These are phyloP conservation scores for Poeciliopsis prolifica DNA, from an alignment of 2,113 vertebrate species.

Conservation along the genomic window DNA sequence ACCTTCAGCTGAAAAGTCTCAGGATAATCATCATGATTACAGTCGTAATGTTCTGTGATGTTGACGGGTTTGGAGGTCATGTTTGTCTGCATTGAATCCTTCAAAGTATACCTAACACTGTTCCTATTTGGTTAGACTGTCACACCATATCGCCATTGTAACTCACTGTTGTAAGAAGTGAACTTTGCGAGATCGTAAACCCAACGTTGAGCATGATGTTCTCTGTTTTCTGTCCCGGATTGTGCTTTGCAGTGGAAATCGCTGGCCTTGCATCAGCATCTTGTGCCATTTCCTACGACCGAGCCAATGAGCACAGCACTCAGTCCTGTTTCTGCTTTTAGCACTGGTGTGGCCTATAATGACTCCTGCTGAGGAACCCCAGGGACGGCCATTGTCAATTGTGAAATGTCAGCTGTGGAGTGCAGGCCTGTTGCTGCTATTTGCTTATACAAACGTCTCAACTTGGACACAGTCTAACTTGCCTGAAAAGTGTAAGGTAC, in stretches of 20 bases:
- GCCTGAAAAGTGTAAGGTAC: neutral
- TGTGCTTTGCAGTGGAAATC: neutral
- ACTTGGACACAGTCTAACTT: neutral
- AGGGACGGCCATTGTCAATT: constrained; percentile 29
- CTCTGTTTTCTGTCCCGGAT: neutral
- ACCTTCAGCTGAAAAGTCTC: neutral
- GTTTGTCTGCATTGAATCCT: neutral
- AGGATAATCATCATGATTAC: no score
- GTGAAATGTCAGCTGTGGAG: constrained; percentile 8
- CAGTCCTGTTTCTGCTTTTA: constrained; percentile 44
- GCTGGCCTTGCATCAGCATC: constrained; percentile 23
- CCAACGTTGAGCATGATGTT: neutral
- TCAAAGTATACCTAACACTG: neutral
- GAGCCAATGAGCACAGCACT: constrained; percentile 22
- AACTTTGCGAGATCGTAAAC: neutral
- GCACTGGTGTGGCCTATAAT: constrained; percentile 25
- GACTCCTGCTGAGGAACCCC: constrained; percentile 28
- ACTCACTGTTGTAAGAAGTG: neutral
- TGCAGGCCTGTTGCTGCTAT: neutral
- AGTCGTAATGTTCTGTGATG: no score
- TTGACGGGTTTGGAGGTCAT: neutral
- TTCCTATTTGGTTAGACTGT: neutral
- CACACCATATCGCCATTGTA: neutral
- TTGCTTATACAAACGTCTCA: neutral
- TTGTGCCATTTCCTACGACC: constrained; percentile 30